Evolutionary conservation across 2,888 invertebrate genomes (phyloP).

Genomic region (Xestoiulus laeticollis): DNA sequence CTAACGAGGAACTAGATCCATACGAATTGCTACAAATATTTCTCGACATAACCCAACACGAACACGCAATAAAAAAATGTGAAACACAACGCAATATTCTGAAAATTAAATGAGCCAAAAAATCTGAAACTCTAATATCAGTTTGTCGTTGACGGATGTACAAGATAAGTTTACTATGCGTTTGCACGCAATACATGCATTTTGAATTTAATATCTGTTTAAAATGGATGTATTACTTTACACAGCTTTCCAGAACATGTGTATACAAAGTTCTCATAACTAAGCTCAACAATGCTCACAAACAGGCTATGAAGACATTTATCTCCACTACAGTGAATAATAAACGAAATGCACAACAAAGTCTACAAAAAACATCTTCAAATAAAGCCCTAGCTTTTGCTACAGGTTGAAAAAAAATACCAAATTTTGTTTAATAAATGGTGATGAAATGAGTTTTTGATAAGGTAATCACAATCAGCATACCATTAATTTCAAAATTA

Average conservation of each 20-base stretch:
- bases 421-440: too few relatives aligned
- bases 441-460: too few relatives aligned
- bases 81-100: background rate
- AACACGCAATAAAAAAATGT: background rate
- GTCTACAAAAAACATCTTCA: too few relatives aligned
- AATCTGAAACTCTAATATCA: background rate
- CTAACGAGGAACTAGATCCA: background rate
- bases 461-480: too few relatives aligned
- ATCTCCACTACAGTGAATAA: background rate
- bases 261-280: background rate
- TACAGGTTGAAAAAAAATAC: background rate
- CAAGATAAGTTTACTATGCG: background rate
- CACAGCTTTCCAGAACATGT: background rate
- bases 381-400: too few relatives aligned
- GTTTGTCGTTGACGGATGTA: background rate
- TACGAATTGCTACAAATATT: background rate
- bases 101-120: background rate
- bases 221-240: background rate
- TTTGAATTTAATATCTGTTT: background rate
- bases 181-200: background rate
- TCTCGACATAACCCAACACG: background rate
- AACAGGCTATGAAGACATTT: too few relatives aligned
- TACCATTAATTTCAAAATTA: too few relatives aligned
- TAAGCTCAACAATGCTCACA: background rate
- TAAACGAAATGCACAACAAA: too few relatives aligned